phyloP scores from a whole-genome alignment of 2,797 vertebrate genomes.

The Tachyglossus aculeatus region DNA sequence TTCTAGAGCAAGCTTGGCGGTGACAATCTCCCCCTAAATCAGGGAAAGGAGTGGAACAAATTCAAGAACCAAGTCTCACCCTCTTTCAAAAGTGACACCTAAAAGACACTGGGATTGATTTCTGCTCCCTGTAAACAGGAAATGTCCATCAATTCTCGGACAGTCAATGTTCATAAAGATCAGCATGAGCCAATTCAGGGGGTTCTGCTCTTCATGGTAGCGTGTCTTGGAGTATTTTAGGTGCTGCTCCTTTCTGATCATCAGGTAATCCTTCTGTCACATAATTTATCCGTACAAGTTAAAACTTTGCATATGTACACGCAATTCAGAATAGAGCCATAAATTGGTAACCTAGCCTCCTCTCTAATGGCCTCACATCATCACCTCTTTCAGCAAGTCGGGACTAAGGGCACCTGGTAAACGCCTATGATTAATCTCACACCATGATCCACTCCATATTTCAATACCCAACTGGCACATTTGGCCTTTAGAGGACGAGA shows the following conservation, averaged over 20 bases:
- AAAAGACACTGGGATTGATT: no score
- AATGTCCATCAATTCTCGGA: no score
- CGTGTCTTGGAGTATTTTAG: conserved; percentile 25
- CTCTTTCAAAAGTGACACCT: no score
- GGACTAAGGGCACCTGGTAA: conserved; percentile 27
- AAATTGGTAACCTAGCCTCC: conserved; percentile 54
- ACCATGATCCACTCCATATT: conserved; percentile 48
- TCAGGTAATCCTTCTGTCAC: conserved; percentile 44
- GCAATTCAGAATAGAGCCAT: conserved; percentile 46
- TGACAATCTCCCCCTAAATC: conserved; percentile 22
- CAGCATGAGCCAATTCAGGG: background rate
- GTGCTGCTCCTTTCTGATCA: conserved; percentile 26
- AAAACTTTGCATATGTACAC: conserved; percentile 42
- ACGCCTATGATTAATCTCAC: conserved; percentile 44
- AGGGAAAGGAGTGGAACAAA: background rate
- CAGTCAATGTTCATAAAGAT: no score
- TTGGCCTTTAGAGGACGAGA: conserved; percentile 13
- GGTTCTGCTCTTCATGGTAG: conserved; percentile 27
- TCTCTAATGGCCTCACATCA: conserved; percentile 51
- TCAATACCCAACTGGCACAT: conserved; percentile 11
- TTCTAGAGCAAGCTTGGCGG: no score
- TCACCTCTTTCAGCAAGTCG: conserved; percentile 37
- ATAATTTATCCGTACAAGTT: conserved; percentile 48
- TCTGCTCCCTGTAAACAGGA: no score
- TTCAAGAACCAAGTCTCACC: conserved; percentile 37